Conservation (phyloP, 1,140 invertebrate genomes). For the Drosophila nigromelanica region DNA sequence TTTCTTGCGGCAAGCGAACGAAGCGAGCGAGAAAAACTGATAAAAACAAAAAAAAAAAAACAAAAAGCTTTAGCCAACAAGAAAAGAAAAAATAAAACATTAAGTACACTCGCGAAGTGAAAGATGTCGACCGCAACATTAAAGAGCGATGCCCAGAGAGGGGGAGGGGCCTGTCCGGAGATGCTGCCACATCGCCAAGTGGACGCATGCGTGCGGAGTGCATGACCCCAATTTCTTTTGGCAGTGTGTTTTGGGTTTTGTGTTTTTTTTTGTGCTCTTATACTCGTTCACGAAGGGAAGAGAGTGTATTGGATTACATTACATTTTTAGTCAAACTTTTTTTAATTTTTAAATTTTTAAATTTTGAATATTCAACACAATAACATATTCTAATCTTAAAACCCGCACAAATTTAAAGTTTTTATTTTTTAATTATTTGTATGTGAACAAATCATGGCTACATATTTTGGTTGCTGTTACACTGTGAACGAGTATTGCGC, state of each 20-base stretch:
- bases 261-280: too few relatives aligned
- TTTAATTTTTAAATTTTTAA: not conserved
- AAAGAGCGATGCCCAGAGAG: not conserved
- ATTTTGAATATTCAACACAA: too few relatives aligned
- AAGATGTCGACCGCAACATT: slow-evolving; percentile 43
- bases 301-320: too few relatives aligned
- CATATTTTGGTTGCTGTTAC: too few relatives aligned
- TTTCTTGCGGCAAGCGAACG: slow-evolving; percentile 34
- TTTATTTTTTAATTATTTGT: too few relatives aligned
- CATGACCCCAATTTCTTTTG: slow-evolving; percentile 82
- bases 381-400: too few relatives aligned
- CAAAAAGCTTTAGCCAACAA: slow-evolving; percentile 6
- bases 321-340: too few relatives aligned
- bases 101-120: slow-evolving; percentile 53
- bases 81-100: slow-evolving; percentile 50
- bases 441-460: too few relatives aligned
- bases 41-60: slow-evolving; percentile 6
- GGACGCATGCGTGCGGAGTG: slow-evolving; percentile 61
- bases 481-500: too few relatives aligned
- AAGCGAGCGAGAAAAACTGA: slow-evolving; percentile 6
- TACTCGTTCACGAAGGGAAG: too few relatives aligned
- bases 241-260: slow-evolving; percentile 21
- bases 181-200: slow-evolving; percentile 6
- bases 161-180: not conserved
- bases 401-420: too few relatives aligned